Base-by-base conservation (phyloP, 2,113 vertebrate genomes). In the Brachirus orientalis region DNA sequence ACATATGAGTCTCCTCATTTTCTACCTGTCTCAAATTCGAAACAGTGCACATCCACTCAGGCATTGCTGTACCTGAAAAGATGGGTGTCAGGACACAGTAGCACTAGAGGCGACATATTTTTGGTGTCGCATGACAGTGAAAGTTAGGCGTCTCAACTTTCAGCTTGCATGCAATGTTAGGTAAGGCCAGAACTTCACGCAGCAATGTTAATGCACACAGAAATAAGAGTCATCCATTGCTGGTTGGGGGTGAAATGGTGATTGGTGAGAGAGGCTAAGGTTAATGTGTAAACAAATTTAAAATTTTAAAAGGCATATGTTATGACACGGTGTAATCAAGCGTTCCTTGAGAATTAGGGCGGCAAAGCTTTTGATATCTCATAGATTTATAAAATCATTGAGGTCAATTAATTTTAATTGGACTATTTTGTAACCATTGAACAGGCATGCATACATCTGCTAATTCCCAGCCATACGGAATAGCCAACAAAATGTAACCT, bases 1-100 rank as follows among this genome's bases (percentile, higher is more conserved):
- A 88, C 83, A 84, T 69, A n/a, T 50, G 77, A 77, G 56, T 59
- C 40, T 54, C 47, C 56, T 64, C 57, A 57, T 84, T 75, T 72
- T 44, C 62, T 75, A 33, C 37, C 63, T 44, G 17, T 61, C 61
- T 64, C 59, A 66, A 60, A 58, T 79, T 72, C 2, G 33, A 58
- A 61, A 77, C 52, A 0, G 37, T 51, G 63, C 20, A 51, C 53
- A 16, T 53, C 63, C 63, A 40, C 56, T 76, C 71, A 69, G 58
- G 40, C 54, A 4, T n/a, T 10, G 53, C 11, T 13, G 11, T 63
- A 52, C 67, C 54, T 53, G 72, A 82, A 65, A 52, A 54, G 48
- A 70, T 28, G 44, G 67, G 37, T 75, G 50, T 44, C 4, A 1
- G 54, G 72, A 55, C 48, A 60, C 28, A 5, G 22, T 41, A 51